Percentiles rank a stretch among this genome's conserved stretches.
phyloP scores from a whole-genome alignment of 2,113 vertebrate genomes.

The Acinonyx jubatus region DNA sequence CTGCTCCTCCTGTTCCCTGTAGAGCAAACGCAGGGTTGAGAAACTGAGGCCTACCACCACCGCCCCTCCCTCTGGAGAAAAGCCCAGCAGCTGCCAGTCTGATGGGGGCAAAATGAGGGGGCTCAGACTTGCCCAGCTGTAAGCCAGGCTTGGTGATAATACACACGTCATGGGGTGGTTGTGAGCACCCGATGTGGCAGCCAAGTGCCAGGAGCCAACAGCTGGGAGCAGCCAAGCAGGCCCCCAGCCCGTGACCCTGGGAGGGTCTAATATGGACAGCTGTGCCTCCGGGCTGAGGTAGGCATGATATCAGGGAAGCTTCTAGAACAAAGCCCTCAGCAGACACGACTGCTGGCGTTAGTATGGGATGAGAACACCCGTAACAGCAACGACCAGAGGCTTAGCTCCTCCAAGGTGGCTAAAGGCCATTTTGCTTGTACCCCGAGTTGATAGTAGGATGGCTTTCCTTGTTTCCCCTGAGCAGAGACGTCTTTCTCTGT shows the following conservation, averaged over 20 bases:
- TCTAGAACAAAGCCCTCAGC: neutral
- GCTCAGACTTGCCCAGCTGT: neutral
- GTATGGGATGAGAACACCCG: accelerated
- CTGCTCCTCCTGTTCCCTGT: neutral
- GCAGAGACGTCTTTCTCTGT: neutral
- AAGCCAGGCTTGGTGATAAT: neutral
- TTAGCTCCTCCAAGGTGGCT: neutral
- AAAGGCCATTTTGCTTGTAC: neutral
- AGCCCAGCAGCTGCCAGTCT: neutral
- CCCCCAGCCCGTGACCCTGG: neutral
- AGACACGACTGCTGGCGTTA: accelerated
- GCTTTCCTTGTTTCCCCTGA: neutral
- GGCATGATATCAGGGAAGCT: neutral
- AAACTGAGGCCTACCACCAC: neutral
- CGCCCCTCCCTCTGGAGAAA: neutral
- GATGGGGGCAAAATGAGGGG: neutral
- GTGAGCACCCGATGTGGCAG: neutral
- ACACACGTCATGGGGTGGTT: too few relatives aligned
- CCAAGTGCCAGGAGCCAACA: neutral
- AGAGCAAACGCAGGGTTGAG: neutral
- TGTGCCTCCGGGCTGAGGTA: neutral
- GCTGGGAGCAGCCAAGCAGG: neutral
- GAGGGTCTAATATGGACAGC: neutral
- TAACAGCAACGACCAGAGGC: neutral
- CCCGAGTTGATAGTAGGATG: neutral